Base-by-base conservation (phyloP, 2,888 invertebrate genomes). In the Aporophyla nigra region DNA sequence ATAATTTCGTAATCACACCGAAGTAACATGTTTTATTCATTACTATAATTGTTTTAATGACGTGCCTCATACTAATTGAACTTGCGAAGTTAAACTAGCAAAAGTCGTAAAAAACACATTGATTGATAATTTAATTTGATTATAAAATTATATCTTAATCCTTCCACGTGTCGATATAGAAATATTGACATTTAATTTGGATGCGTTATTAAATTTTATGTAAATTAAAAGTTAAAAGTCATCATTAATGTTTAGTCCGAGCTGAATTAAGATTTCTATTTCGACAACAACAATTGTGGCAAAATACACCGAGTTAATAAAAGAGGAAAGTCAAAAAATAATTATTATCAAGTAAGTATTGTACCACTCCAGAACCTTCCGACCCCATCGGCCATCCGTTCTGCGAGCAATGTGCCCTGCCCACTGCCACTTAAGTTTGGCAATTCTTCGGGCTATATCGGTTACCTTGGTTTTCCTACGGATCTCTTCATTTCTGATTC, bases 41-140 rank as follows among this genome's bases (percentile, higher is more conserved):
- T 81, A 88, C 78, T 80, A 63, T 89, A 89, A 89, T 90, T 87
- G 89, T 87, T 89, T 84, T 86, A 87, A 88, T 90, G 82, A 82
- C 82, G 70, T 68, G 74, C 70, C 68, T 74, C 72, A 54, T 70
- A 81, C 71, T 72, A 77, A 84, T 84, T 74, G 77, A 80, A 87
- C 76, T 83, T 74, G 89, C 78, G 46, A 86, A 80, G 69, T 65
- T 69, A 72, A 87, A 80, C 83, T 74, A 86, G 80, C 78, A 78
- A 76, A 53, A 58, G 67, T 78, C 78, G 56, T 88, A 89, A 89
- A 74, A 86, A 83, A 79, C 74, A 59, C 70, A 65, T 88, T 83
- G 83, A 89, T 86, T 83, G 78, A 76, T 85, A 75, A 83, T 77
- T 86, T 85, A 87, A 90, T 88, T 87, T 82, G 83, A 86, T 87